A percentile compares a stretch with the other conserved stretches of the same genome.
phyloP scores from a whole-genome alignment of 1,140 invertebrate species.

The Trachymyrmex cornetzi region DNA sequence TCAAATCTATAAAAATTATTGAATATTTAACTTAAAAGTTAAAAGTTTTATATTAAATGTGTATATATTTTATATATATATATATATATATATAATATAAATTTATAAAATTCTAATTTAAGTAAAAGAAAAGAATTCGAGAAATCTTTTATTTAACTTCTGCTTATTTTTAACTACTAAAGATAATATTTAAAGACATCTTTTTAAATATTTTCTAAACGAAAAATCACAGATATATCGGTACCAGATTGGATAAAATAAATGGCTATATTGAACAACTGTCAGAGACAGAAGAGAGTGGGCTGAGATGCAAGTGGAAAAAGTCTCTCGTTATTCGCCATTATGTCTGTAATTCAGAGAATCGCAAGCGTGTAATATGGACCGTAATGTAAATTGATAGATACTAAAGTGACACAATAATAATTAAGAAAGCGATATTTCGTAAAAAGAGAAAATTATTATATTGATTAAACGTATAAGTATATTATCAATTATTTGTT shows the following conservation, averaged over 20 bases:
- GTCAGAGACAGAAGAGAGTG: not conserved
- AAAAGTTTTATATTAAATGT: no score
- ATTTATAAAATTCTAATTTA: not conserved
- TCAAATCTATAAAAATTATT: not conserved
- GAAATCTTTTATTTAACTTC: not conserved
- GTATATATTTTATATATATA: no score
- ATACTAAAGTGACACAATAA: not conserved
- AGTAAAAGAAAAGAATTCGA: not conserved
- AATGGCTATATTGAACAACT: constrained; percentile 5
- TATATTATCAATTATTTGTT: not conserved
- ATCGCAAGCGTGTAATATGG: constrained; percentile 5
- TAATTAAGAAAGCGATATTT: not conserved
- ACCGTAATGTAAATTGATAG: constrained; percentile 16
- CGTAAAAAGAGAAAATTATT: not conserved
- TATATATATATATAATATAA: no score
- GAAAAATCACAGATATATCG: constrained; percentile 13
- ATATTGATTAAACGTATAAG: not conserved
- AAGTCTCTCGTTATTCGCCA: not conserved
- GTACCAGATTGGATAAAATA: constrained; percentile 30
- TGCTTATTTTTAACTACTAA: not conserved
- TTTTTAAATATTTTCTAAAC: not conserved
- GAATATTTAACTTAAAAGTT: not conserved
- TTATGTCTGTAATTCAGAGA: not conserved
- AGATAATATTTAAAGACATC: not conserved
- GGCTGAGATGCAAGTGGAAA: constrained; percentile 4